Evolutionary conservation across 1,140 invertebrate genomes (phyloP).

Genomic region (Cardiocondyla obscurior): DNA sequence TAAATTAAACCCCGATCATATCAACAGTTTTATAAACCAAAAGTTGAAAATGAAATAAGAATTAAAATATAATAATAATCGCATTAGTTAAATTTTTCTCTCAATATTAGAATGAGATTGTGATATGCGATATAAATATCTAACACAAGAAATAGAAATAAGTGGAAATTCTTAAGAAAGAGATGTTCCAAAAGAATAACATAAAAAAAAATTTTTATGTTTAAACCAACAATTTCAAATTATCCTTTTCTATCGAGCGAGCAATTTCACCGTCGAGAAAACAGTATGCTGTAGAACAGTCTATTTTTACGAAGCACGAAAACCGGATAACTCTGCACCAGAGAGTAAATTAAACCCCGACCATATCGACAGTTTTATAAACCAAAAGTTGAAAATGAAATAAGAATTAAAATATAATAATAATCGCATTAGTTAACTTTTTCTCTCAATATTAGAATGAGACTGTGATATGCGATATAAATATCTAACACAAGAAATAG

Average conservation of each 20-base stretch:
- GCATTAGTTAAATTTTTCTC: not conserved
- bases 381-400: not conserved
- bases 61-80: not conserved
- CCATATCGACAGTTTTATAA: not conserved
- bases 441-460: not conserved
- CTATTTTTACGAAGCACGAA: not conserved
- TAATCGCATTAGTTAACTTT: not conserved
- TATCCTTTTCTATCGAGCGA: constrained; percentile 40
- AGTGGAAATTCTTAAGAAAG: too few species aligned
- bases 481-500: too few species aligned
- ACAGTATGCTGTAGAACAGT: constrained; percentile 27
- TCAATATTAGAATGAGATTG: not conserved
- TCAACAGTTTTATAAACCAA: not conserved
- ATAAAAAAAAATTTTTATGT: not conserved
- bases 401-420: not conserved
- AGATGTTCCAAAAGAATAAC: not conserved
- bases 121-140: too few species aligned
- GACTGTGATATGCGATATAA: too few species aligned
- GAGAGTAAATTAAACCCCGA: not conserved
- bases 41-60: not conserved
- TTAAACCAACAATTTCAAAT: not conserved
- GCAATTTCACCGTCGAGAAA: constrained; percentile 39
- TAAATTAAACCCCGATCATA: not conserved
- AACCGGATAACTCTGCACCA: not conserved
- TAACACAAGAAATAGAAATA: too few species aligned